Conservation (phyloP, 1,140 invertebrate genomes). For the Psilanteris sp. region DNA sequence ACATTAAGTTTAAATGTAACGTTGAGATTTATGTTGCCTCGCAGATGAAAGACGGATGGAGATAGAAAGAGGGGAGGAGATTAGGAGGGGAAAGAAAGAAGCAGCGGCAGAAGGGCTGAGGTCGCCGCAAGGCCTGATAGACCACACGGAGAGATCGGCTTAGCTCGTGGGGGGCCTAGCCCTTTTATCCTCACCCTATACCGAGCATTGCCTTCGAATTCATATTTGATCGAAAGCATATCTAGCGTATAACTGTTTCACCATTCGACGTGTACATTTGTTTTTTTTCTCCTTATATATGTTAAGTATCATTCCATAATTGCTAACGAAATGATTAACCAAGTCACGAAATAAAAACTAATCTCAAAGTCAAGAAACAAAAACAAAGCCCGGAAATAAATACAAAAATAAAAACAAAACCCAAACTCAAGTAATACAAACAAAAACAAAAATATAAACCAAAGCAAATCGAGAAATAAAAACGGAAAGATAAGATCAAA, state of each 20-base stretch:
- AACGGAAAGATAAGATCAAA: too few species aligned
- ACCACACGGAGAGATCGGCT: constrained; percentile 74
- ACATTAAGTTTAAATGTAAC: constrained; percentile 77
- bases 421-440: too few species aligned
- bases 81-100: constrained; percentile 34
- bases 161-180: constrained; percentile 71
- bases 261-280: too few species aligned
- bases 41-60: constrained; percentile 59
- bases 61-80: constrained; percentile 39
- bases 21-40: constrained; percentile 74
- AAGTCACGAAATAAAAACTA: too few species aligned
- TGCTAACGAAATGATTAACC: too few species aligned
- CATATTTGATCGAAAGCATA: constrained; percentile 2
- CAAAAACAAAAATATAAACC: too few species aligned
- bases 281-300: too few species aligned
- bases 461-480: too few species aligned
- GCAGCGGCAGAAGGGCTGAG: constrained; percentile 73
- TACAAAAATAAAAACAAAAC: too few species aligned
- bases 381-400: too few species aligned
- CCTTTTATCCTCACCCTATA: constrained; percentile 58
- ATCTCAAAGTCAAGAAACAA: too few species aligned
- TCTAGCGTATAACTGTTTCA: too few species aligned
- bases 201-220: constrained; percentile 6
- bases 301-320: not conserved
- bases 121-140: constrained; percentile 74